These are phyloP conservation scores for Didymodactylos carnosus DNA, from an alignment of 2,888 invertebrate species.

Conservation along the genomic window DNA sequence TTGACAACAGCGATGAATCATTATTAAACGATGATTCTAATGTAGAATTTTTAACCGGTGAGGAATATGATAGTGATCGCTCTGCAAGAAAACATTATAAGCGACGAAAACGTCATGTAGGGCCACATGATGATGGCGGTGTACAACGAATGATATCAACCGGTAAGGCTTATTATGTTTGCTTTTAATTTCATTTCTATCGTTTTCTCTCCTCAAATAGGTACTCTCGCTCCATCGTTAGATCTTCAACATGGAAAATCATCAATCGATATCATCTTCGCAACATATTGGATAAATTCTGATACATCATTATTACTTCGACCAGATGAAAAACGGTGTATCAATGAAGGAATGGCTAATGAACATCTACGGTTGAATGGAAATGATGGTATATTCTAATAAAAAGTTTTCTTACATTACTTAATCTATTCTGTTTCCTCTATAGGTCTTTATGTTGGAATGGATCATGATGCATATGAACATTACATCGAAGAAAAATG, in stretches of 20 bases:
- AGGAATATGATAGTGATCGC: background rate
- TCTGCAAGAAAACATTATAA: background rate
- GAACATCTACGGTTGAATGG: constrained; percentile 30
- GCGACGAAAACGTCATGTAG: constrained; percentile 33
- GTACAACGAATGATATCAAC: constrained; percentile 34
- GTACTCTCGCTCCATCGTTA: background rate
- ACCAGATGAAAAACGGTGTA: constrained; percentile 47
- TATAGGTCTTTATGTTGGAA: constrained; percentile 32
- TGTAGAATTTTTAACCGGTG: background rate
- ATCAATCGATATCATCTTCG: constrained; percentile 44
- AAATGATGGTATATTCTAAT: constrained; percentile 22
- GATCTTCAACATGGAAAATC: background rate
- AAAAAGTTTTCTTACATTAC: background rate
- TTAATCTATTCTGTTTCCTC: background rate
- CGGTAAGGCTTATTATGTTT: constrained; percentile 23
- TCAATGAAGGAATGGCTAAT: constrained; percentile 37
- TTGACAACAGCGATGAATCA: too few species aligned
- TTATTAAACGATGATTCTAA: background rate
- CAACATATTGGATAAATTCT: constrained; percentile 53
- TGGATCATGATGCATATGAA: constrained; percentile 36
- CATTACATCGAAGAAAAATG: constrained; percentile 34
- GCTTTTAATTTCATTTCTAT: constrained; percentile 32
- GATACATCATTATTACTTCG: constrained; percentile 38
- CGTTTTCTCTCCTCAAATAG: constrained; percentile 34
- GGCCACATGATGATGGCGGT: constrained; percentile 35